phyloP scores from a whole-genome alignment of 1,140 invertebrate genomes.

The Saccostrea cuccullata region DNA sequence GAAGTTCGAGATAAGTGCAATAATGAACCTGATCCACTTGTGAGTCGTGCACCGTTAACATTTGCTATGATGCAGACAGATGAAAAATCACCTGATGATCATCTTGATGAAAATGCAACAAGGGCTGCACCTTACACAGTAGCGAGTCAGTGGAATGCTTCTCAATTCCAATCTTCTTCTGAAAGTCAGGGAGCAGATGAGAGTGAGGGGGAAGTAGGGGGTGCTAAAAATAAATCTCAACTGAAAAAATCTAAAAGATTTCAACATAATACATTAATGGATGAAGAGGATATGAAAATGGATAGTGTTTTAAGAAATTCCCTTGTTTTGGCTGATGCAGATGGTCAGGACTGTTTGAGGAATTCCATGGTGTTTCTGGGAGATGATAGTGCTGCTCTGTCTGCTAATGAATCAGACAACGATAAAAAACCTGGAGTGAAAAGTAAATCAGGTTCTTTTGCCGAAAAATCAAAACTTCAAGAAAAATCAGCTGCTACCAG shows the following conservation, averaged over 20 bases:
- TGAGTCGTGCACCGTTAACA: slow-evolving; percentile 69
- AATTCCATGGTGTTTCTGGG: slow-evolving; percentile 69
- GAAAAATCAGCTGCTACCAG: slow-evolving; percentile 35
- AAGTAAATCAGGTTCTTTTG: slow-evolving; percentile 25
- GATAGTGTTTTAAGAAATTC: slow-evolving; percentile 72
- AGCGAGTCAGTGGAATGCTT: slow-evolving; percentile 75
- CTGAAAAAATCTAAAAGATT: slow-evolving; percentile 53
- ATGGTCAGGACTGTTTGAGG: slow-evolving; percentile 60
- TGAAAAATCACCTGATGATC: slow-evolving; percentile 75
- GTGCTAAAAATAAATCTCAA: slow-evolving; percentile 59
- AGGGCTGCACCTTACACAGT: slow-evolving; percentile 77
- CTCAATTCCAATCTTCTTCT: slow-evolving; percentile 72
- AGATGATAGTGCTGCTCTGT: slow-evolving; percentile 57
- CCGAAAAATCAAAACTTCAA: slow-evolving; percentile 40
- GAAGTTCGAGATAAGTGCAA: slow-evolving; percentile 57
- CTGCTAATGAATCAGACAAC: slow-evolving; percentile 19
- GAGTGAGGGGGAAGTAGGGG: slow-evolving; percentile 60
- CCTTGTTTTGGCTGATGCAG: slow-evolving; percentile 67
- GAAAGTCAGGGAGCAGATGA: slow-evolving; percentile 72
- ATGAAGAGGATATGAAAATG: slow-evolving; percentile 71
- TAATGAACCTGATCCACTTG: slow-evolving; percentile 60
- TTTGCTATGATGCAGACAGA: slow-evolving; percentile 74
- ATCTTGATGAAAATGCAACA: slow-evolving; percentile 75
- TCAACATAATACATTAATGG: slow-evolving; percentile 69
- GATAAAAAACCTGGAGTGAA: slow-evolving; percentile 39